Evolutionary conservation across 2,888 invertebrate species (phyloP).

Genomic region (Congeria kusceri): DNA sequence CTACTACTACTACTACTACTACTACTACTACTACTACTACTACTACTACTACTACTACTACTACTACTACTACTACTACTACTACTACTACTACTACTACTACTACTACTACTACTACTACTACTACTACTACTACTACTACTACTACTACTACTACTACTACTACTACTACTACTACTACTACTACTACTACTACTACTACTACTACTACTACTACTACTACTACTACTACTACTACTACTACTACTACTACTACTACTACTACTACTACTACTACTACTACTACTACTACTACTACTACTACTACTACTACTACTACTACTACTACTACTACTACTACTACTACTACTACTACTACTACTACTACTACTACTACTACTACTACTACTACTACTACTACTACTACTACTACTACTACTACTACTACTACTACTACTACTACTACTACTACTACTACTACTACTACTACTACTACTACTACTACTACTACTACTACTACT

Average conservation of each 20-base stretch:
- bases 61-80: slow-evolving; percentile 32
- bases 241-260: slow-evolving; percentile 35
- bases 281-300: slow-evolving; percentile 24
- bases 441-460: slow-evolving; percentile 29
- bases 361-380: slow-evolving; percentile 20
- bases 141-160: slow-evolving; percentile 26
- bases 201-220: slow-evolving; percentile 31
- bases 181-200: slow-evolving; percentile 35
- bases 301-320: slow-evolving; percentile 23
- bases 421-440: slow-evolving; percentile 5
- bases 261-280: slow-evolving; percentile 35
- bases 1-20: slow-evolving; percentile 12
- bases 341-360: slow-evolving; percentile 35
- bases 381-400: neutral
- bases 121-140: slow-evolving; percentile 31
- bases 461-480: slow-evolving; percentile 34
- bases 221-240: slow-evolving; percentile 37
- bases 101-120: slow-evolving; percentile 18
- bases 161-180: slow-evolving; percentile 30
- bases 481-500: slow-evolving; percentile 32
- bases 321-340: slow-evolving; percentile 27
- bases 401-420: slow-evolving; percentile 20
- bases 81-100: slow-evolving; percentile 36
- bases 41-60: slow-evolving; percentile 31
- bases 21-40: slow-evolving; percentile 26